Base-by-base conservation (phyloP, 2,888 invertebrate species). In the Anticlea derivata region DNA sequence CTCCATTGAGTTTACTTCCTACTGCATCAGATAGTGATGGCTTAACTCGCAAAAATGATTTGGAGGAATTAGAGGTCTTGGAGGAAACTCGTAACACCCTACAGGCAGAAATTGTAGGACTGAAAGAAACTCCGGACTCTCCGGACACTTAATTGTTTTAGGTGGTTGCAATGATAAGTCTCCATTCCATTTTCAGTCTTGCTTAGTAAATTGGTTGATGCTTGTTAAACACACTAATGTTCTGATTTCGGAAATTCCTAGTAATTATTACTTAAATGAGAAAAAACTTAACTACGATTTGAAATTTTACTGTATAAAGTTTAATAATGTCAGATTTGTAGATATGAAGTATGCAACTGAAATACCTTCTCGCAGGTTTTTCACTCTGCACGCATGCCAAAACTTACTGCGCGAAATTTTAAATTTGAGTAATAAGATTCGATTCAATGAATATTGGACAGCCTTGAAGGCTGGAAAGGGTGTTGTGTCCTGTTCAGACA, bases 71-170 rank as follows among this genome's bases (percentile, higher is more conserved):
- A 2, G 2, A 17, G 17, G 17, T n/a, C 17, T 2, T 4, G 4
- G 17, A 17, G 4, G 4, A 30, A 12, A 2, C 12, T 30, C 2
- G 7, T 12, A 7, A 12, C 30, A 7, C 30, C 12, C n/a, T n/a
- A n/a, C n/a, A n/a, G n/a, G n/a, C n/a, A n/a, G n/a, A n/a, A 30
- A 12, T 1, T 30, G 12, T 7, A 1, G 7, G 6, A 2, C 12
- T 1, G 10, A 6, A 12, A 12, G 12, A 12, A 30, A 30, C 12
- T 1, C 30, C 6, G 1, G 30, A 5, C 11, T 30, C n/a, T n/a
- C n/a, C n/a, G n/a, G n/a, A n/a, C n/a, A n/a, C n/a, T n/a, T 33
- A 17, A 43, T 43, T 24, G 7, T 43, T 24, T 17, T 43, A 23
- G 43, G 43, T 10, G 43, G 43, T 0, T 31, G 12, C 7, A 13